Evolutionary conservation across 53 echinoderm and acorn worm genomes (phyloP).

Genomic region (Actinopyga echinites): DNA sequence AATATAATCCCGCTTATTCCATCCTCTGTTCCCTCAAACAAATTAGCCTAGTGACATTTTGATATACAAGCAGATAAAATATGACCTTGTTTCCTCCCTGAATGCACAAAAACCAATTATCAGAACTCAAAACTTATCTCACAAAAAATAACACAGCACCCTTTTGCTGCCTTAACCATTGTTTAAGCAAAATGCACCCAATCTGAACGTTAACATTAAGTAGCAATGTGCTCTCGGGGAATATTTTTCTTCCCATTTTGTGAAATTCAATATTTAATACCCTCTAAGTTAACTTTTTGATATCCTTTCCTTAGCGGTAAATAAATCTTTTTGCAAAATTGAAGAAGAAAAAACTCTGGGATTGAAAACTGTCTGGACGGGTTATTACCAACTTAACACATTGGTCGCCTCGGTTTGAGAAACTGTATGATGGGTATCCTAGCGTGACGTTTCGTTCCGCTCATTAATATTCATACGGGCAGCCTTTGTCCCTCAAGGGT

Average conservation of each 20-base stretch:
- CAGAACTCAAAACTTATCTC: neutral
- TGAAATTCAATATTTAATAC: slow-evolving; percentile 42
- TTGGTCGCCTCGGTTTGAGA: slow-evolving; percentile 15
- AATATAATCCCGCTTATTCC: neutral
- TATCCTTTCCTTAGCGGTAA: slow-evolving; percentile 21
- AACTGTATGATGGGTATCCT: slow-evolving; percentile 29
- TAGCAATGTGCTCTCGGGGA: slow-evolving; percentile 17
- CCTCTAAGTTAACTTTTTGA: slow-evolving; percentile 31
- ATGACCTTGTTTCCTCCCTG: neutral
- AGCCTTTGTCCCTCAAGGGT: slow-evolving; percentile 20
- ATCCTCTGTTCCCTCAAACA: neutral
- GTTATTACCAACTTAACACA: slow-evolving; percentile 34
- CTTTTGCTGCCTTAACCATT: slow-evolving; percentile 16
- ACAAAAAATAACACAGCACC: neutral
- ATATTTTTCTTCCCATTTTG: slow-evolving; percentile 27
- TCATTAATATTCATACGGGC: slow-evolving; percentile 43
- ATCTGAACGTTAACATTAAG: slow-evolving; percentile 33
- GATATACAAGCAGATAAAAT: slow-evolving; percentile 29
- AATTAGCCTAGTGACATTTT: slow-evolving; percentile 37
- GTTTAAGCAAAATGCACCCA: slow-evolving; percentile 23
- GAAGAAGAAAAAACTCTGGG: neutral
- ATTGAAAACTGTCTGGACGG: slow-evolving; percentile 38
- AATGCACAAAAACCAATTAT: slow-evolving; percentile 34
- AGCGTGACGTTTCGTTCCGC: slow-evolving; percentile 34
- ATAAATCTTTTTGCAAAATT: slow-evolving; percentile 28